Base-by-base conservation (phyloP, 2,113 vertebrate species). In the Gila orcuttii region DNA sequence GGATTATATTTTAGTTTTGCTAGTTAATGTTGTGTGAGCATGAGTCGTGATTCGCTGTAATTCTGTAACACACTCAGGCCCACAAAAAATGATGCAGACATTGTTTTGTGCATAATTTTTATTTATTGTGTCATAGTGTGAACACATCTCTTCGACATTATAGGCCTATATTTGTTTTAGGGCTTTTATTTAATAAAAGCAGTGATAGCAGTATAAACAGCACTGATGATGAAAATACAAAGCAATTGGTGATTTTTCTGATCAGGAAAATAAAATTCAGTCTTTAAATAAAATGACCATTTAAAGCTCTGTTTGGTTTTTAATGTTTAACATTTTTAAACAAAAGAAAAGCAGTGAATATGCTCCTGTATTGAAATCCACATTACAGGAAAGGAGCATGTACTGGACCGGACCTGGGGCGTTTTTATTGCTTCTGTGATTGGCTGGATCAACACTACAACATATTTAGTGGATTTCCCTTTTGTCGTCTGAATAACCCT, bases 211-310 rank as follows among this genome's bases (percentile, higher is more conserved):
- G 60, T 47, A 50, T 81, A 47, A 47, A 81, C 79, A 66, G 91
- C 88, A 92, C 93, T 87, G 90, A 92, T 90, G 91, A 75, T 90
- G 90, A 93, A 94, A 93, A 94, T 94, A 94, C 50, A 87, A 93
- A 93, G 60, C 79, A 93, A 23, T 15, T 60, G 11, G n/a, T 19
- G 39, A 66, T 28, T 81, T 47, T 62, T 15, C 12, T 81, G 59
- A 31, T 28, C 36, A 64, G 31, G 36, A 47, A 79, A 59, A 60
- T 21, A 4, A 36, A 77, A 52, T 71, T 21, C 33, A 71, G 68
- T 42, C 68, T 71, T 73, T 73, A 73, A 75, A 75, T 6, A 25
- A 28, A 47, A n/a, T 47, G 42, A 50, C n/a, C 3, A 28, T 28
- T 17, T 75, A 50, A 47, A 75, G 12, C 42, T 86, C 88, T 93